Conservation (phyloP, 1,140 invertebrate genomes). For the Chironomus striatipennis region DNA sequence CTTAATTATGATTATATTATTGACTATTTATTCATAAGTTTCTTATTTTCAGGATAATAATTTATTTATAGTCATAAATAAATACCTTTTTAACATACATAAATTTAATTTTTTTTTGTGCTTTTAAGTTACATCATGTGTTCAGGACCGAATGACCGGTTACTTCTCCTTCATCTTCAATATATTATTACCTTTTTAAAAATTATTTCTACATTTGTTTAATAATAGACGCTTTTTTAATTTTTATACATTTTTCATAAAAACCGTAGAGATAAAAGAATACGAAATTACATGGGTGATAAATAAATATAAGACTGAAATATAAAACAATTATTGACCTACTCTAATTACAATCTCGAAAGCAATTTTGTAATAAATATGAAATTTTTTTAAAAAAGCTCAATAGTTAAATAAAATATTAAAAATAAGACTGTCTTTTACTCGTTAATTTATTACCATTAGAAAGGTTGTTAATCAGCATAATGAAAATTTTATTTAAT, state of each 20-base stretch:
- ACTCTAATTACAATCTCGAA: too few species aligned
- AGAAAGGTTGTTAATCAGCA: too few species aligned
- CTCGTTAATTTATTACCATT: too few species aligned
- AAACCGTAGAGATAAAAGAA: background rate
- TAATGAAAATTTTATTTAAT: too few species aligned
- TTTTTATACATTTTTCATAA: too few species aligned
- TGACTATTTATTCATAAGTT: background rate
- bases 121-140: background rate
- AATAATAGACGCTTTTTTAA: too few species aligned
- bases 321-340: background rate
- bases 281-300: conserved; percentile 4
- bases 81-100: background rate
- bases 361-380: too few species aligned
- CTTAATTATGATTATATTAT: background rate
- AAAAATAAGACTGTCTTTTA: too few species aligned
- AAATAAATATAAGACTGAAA: background rate
- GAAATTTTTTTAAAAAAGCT: too few species aligned
- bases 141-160: background rate
- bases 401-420: too few species aligned
- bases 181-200: background rate
- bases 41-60: conserved; percentile 4
- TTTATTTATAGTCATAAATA: background rate
- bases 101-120: too few species aligned
- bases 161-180: background rate
- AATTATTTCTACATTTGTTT: background rate